Conservation (phyloP, 2,888 invertebrate genomes). For the Scaptodrosophila latifasciaeformis region DNA sequence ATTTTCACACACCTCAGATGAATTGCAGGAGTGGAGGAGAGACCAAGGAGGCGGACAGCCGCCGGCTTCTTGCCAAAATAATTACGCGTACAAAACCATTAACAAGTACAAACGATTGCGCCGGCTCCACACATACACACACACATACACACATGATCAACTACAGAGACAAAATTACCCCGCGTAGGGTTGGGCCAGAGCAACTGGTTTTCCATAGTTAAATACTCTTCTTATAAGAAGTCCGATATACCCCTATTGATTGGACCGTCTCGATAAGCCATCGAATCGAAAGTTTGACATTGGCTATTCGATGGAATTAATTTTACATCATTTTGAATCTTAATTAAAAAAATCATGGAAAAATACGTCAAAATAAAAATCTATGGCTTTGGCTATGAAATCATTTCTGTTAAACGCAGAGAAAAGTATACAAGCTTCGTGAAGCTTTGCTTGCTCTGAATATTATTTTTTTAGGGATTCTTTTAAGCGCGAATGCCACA, state of each 20-base stretch:
- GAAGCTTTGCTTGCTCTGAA: too few species aligned
- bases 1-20: conserved; percentile 26
- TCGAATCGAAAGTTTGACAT: too few species aligned
- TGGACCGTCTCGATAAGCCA: too few species aligned
- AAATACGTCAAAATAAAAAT: too few species aligned
- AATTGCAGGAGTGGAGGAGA: not conserved
- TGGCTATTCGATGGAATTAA: too few species aligned
- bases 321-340: too few species aligned
- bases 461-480: not conserved
- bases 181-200: not conserved
- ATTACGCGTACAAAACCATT: conserved; percentile 67
- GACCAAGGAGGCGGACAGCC: conserved; percentile 7
- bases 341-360: too few species aligned
- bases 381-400: too few species aligned
- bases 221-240: too few species aligned
- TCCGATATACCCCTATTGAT: too few species aligned
- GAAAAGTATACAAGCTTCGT: too few species aligned
- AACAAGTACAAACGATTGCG: conserved; percentile 66
- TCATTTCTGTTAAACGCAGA: too few species aligned
- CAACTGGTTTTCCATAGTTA: conserved; percentile 40
- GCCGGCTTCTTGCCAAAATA: conserved; percentile 63
- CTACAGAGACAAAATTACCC: not conserved
- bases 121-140: conserved; percentile 32
- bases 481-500: conserved; percentile 51
- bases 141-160: not conserved